phyloP scores from a whole-genome alignment of 1,140 invertebrate species.

The Macrostomum lignano region DNA sequence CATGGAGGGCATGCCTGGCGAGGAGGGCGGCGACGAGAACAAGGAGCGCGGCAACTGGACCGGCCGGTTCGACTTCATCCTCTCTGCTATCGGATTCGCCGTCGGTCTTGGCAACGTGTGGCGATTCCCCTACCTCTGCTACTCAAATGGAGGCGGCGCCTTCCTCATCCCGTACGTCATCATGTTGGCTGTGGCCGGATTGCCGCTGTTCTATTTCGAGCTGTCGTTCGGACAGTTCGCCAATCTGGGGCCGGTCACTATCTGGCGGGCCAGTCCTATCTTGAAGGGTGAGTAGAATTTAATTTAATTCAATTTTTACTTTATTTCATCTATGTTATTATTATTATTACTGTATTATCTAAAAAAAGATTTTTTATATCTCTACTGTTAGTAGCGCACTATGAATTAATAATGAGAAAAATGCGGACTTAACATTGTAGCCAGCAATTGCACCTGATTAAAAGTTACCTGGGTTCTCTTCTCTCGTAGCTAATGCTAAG shows the following conservation, averaged over 20 bases:
- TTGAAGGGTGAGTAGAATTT: conserved; percentile 24
- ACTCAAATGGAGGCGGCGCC: conserved; percentile 55
- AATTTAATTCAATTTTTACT: neutral
- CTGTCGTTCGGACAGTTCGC: conserved; percentile 29
- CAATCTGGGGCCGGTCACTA: conserved; percentile 26
- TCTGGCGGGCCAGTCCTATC: conserved; percentile 29
- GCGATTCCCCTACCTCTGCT: conserved; percentile 73
- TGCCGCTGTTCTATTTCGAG: conserved; percentile 31
- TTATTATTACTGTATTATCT: no score
- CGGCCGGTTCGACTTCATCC: conserved; percentile 30
- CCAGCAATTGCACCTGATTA: no score
- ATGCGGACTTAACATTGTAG: no score
- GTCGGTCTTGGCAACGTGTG: conserved; percentile 56
- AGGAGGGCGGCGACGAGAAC: no score
- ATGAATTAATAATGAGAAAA: no score
- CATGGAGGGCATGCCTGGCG: no score
- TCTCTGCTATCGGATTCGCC: conserved; percentile 30
- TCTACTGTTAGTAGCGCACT: no score
- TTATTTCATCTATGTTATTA: neutral
- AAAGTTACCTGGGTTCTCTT: no score
- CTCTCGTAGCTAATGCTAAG: no score
- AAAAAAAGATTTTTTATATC: no score
- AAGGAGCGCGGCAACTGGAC: conserved; percentile 29
- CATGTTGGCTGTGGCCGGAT: conserved; percentile 33
- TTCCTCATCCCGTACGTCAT: conserved; percentile 34